These are phyloP conservation scores for Ethmia dodecea DNA, from an alignment of 2,888 invertebrate genomes.

Conservation along the genomic window DNA sequence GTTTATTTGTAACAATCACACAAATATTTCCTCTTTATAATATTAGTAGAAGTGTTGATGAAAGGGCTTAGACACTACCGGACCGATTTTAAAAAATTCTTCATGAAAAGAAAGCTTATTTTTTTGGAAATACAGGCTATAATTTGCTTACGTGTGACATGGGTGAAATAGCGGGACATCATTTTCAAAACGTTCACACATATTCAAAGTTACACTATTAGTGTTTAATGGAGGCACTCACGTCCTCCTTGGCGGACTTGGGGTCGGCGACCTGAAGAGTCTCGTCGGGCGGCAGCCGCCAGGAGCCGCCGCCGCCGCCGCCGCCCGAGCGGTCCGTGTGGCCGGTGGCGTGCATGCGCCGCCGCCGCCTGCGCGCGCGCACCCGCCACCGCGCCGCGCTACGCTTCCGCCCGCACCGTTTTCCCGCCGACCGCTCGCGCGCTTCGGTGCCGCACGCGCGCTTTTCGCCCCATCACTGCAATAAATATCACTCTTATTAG, in stretches of 20 bases:
- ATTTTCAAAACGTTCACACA: too few species aligned
- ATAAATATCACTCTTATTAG: too few species aligned
- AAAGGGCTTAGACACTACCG: too few species aligned
- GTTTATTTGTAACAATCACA: too few species aligned
- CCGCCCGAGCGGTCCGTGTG: slow-evolving; percentile 89
- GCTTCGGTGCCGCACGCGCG: slow-evolving; percentile 33
- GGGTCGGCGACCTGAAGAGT: slow-evolving; percentile 94
- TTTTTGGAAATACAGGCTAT: too few species aligned
- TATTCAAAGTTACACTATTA: too few species aligned
- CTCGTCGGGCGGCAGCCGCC: slow-evolving; percentile 95
- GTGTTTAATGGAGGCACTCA: slow-evolving; percentile 29
- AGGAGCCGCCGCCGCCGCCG: slow-evolving; percentile 82
- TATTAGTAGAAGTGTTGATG: too few species aligned
- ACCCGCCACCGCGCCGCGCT: slow-evolving; percentile 78
- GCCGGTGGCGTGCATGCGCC: slow-evolving; percentile 94
- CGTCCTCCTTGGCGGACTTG: slow-evolving; percentile 86
- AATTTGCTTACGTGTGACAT: too few species aligned
- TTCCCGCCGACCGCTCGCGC: slow-evolving; percentile 30
- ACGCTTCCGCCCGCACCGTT: slow-evolving; percentile 46
- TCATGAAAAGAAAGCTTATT: too few species aligned
- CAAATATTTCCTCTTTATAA: too few species aligned
- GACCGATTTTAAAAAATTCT: too few species aligned
- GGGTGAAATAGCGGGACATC: too few species aligned
- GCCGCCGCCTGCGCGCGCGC: slow-evolving; percentile 76
- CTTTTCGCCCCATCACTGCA: slow-evolving; percentile 48